Conservation (phyloP, 1,140 invertebrate species). For the Procambarus clarkii region DNA sequence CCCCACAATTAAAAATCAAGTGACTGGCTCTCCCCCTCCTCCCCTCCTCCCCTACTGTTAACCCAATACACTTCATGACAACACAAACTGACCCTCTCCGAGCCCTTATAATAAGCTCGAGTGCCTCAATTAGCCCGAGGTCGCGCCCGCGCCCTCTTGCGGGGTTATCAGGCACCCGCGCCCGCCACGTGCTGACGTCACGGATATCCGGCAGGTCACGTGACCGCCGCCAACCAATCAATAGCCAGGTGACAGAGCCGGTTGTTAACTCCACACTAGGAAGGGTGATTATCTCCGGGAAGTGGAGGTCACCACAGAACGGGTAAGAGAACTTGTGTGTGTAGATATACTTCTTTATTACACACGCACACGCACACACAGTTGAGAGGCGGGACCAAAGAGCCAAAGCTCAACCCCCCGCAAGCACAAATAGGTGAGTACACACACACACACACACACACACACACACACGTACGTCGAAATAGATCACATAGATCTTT, state of each 20-base stretch:
- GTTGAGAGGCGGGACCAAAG: too few species aligned
- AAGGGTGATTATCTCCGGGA: background rate
- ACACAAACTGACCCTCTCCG: background rate
- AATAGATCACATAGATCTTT: too few species aligned
- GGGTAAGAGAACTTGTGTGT: too few species aligned
- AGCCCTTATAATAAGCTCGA: slow-evolving; percentile 1
- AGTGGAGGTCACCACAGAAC: too few species aligned
- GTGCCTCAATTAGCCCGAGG: background rate
- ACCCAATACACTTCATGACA: slow-evolving; percentile 9
- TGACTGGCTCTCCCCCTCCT: background rate
- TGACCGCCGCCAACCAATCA: slow-evolving; percentile 28
- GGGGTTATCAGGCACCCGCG: background rate
- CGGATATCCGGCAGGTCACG: slow-evolving; percentile 40
- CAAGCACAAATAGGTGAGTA: too few species aligned
- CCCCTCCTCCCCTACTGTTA: background rate
- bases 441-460: too few species aligned
- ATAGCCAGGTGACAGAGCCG: slow-evolving; percentile 28
- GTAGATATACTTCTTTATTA: too few species aligned
- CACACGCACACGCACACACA: too few species aligned
- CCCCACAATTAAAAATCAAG: too few species aligned
- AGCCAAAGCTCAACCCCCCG: too few species aligned
- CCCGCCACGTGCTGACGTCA: slow-evolving; percentile 21
- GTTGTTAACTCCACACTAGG: background rate
- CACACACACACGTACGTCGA: too few species aligned
- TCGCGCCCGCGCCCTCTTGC: background rate